Evolutionary conservation across 2,888 invertebrate genomes (phyloP), one percentile per base, ranked within the genome.

Genomic region (Strigamia maritima): DNA sequence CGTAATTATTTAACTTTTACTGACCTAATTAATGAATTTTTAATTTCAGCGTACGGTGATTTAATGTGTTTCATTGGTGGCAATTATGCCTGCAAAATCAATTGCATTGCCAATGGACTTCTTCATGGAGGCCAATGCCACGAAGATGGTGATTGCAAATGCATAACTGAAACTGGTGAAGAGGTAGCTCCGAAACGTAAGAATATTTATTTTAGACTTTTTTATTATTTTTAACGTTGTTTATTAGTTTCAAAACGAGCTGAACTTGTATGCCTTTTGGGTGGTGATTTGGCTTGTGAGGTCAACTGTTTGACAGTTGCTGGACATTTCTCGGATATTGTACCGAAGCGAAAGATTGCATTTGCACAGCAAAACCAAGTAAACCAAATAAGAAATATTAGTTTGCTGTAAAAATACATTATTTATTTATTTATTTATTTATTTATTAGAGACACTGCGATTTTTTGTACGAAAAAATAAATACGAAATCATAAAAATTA

Each of bases 41-140:
- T 14, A 70, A 35, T 38, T n/a, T 10, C 31, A 75, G 75, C 40
- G n/a, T 40, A 40, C 38, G 75, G 22, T 75, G 75, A 75, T 75
- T 24, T 75, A 7, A 75, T 75, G 10, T 75, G 75, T 22, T n/a
- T 40, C 2, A 35, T 75, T n/a, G 75, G 75, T 16, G 75, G 75
- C 31, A 35, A 75, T 14, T 22, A 14, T 10, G 40, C 40, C 8
- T 75, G 75, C 40, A 35, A n/a, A 75, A 24, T 75, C 35, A 75
- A 75, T 24, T 75, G 75, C 75, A n/a, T 75, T 2, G 75, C 75
- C 14, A 40, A 38, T 40, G 75, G 75, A 38, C 24, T 22, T 4
- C 75, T 75, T 35, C 75, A 75, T 22, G 75, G 75, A n/a, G 75
- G 75, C 35, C 35, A 75, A 35, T 75, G 75, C 24, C 26, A 26